Evolutionary conservation across 2,797 vertebrate genomes (phyloP), one percentile per base, ranked within the genome.

Genomic region (Chaetophractus vellerosus): DNA sequence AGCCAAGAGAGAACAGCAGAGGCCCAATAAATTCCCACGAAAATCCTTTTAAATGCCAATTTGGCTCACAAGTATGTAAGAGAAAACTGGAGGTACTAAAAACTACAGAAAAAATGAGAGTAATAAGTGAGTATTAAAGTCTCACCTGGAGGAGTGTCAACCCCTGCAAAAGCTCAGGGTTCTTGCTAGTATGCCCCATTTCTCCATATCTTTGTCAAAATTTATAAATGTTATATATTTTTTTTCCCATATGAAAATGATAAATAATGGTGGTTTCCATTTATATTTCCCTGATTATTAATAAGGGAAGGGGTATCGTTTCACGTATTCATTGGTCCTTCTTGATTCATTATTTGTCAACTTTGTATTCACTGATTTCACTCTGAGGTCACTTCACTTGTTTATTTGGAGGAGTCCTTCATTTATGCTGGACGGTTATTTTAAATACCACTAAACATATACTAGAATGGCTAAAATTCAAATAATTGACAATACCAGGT

Each of bases 1-100:
- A 61, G n/a, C 64, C 78, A 86, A 71, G 90, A 88, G 18, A 94
- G 52, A 41, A 52, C 31, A 84, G 28, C 59, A 75, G 28, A 85
- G 31, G 5, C 36, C 78, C 68, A 64, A 66, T 91, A 68, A 82
- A 93, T 64, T 63, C 55, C 14, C 83, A 66, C 7, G 74, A 76
- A 9, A 89, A 57, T 64, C 24, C 16, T 59, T 89, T 76, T 21
- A 48, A 94, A 55, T 9, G 33, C 23, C 71, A 6, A 28, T 33
- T 31, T 45, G 24, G 61, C 23, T 85, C 24, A 18, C 38, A n/a
- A 1, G 38, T 50, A 76, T 21, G 19, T 1, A 72, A 36, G 41
- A 18, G 8, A 74, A 72, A 36, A 24, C 21, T 26, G 28, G 7
- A 87, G 45, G 52, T 31, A 33, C 1, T 33, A 79, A 36, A n/a